Evolutionary conservation across 2,113 vertebrate species (phyloP).

Genomic region (Coptodon bakossiorum): DNA sequence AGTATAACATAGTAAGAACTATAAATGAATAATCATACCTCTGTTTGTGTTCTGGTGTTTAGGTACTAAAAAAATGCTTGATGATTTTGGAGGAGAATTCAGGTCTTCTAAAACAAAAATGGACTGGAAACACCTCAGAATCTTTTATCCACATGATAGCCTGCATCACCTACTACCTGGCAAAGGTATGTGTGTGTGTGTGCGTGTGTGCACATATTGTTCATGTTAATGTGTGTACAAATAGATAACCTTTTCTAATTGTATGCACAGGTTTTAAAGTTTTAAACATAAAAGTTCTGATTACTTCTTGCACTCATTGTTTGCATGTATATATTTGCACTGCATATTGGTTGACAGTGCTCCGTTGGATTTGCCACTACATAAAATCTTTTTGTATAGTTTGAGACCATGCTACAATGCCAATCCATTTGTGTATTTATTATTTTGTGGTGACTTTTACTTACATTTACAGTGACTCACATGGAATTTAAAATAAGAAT

Average conservation of each 20-base stretch:
- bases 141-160: slow-evolving; percentile 87
- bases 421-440: neutral
- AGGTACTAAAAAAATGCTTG: slow-evolving; percentile 90
- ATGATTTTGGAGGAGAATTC: slow-evolving; percentile 81
- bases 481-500: neutral
- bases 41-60: slow-evolving; percentile 29
- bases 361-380: neutral
- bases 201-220: neutral
- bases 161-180: slow-evolving; percentile 82
- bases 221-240: neutral
- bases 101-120: slow-evolving; percentile 65
- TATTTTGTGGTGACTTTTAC: neutral
- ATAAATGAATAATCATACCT: neutral
- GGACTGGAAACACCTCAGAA: slow-evolving; percentile 62
- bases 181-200: slow-evolving; percentile 74
- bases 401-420: neutral
- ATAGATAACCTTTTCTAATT: neutral
- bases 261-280: neutral
- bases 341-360: neutral
- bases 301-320: neutral
- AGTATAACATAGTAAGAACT: neutral
- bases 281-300: neutral
- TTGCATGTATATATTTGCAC: neutral
- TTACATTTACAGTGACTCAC: neutral
- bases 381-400: neutral